phyloP scores from a whole-genome alignment of 2,888 invertebrate genomes.

The Seladonia tumulorum region DNA sequence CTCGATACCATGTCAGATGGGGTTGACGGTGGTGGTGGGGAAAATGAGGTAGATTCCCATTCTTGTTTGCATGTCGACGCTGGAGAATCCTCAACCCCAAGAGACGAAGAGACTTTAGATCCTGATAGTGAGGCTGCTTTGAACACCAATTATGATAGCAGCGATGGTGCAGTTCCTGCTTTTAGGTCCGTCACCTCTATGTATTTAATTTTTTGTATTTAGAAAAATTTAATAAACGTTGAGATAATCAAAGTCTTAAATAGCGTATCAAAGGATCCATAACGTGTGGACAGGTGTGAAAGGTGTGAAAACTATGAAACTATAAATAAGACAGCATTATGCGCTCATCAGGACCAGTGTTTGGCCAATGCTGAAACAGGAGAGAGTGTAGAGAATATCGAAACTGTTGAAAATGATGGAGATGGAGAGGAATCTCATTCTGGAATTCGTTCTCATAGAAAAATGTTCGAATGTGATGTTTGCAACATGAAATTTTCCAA shows the following conservation, averaged over 20 bases:
- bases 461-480: slow-evolving; percentile 97
- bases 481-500: slow-evolving; percentile 99
- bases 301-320: slow-evolving; percentile 94
- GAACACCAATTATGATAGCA: slow-evolving; percentile 86
- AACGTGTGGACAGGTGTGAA: slow-evolving; percentile 87
- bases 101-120: slow-evolving; percentile 84
- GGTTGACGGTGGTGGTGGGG: slow-evolving; percentile 82
- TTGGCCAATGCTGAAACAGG: slow-evolving; percentile 83
- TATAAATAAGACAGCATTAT: slow-evolving; percentile 89
- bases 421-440: slow-evolving; percentile 82
- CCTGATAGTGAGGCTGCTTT: slow-evolving; percentile 85
- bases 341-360: slow-evolving; percentile 91
- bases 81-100: slow-evolving; percentile 80
- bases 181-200: slow-evolving; percentile 76
- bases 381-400: slow-evolving; percentile 80
- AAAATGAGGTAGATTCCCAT: slow-evolving; percentile 84
- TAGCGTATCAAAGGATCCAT: slow-evolving; percentile 54
- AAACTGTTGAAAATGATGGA: slow-evolving; percentile 85
- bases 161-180: slow-evolving; percentile 85
- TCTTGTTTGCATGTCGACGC: slow-evolving; percentile 80
- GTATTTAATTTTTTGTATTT: slow-evolving; percentile 34
- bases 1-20: slow-evolving; percentile 83
- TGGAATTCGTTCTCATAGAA: slow-evolving; percentile 88
- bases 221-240: slow-evolving; percentile 38
- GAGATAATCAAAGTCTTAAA: slow-evolving; percentile 55